phyloP scores from a whole-genome alignment of 2,888 invertebrate species.

The Tridacna crocea region DNA sequence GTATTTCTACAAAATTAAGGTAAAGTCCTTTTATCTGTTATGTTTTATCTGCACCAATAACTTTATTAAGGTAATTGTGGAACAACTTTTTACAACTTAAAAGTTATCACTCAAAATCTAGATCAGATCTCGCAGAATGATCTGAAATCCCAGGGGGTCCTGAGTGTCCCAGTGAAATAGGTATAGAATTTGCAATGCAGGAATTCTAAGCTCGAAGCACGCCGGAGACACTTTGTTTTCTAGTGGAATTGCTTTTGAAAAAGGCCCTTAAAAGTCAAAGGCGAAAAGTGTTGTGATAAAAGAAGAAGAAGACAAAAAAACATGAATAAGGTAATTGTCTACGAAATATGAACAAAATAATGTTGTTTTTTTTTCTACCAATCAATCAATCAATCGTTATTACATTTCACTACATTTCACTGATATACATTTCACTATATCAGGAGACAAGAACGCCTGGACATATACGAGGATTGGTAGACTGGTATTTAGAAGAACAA shows the following conservation, averaged over 20 bases:
- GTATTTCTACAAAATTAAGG: not conserved
- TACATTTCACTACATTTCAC: not conserved
- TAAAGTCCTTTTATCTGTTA: not conserved
- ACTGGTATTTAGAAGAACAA: slow-evolving; percentile 12
- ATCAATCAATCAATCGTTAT: not conserved
- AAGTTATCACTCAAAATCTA: too few species aligned
- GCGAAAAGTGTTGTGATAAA: not conserved
- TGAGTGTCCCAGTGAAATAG: not conserved
- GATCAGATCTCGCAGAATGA: not conserved
- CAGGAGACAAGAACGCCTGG: slow-evolving; percentile 1
- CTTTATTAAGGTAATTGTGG: too few species aligned
- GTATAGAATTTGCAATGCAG: not conserved
- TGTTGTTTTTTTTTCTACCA: too few species aligned
- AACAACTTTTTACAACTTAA: too few species aligned
- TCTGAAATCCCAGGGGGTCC: not conserved
- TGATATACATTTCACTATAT: not conserved
- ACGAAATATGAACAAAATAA: not conserved
- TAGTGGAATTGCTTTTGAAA: not conserved
- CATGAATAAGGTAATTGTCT: not conserved
- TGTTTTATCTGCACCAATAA: too few species aligned
- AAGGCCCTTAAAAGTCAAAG: not conserved
- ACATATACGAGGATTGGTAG: not conserved
- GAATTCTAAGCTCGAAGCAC: not conserved
- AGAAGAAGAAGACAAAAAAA: not conserved
- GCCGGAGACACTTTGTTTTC: not conserved